Evolutionary conservation across 2,797 vertebrate genomes (phyloP).

Genomic region (Spondyliosoma cantharus): DNA sequence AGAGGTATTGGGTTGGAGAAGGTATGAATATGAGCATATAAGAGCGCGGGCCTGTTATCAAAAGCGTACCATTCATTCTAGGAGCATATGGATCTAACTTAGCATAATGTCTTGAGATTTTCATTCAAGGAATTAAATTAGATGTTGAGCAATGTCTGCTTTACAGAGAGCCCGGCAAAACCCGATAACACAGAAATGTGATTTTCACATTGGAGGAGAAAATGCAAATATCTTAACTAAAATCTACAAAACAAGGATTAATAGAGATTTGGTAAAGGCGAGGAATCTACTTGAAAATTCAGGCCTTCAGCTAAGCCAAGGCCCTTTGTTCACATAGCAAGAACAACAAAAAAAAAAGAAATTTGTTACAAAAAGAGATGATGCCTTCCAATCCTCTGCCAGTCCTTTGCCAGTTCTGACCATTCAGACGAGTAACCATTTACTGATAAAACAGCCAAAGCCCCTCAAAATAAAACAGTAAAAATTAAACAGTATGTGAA

Average conservation of each 20-base stretch:
- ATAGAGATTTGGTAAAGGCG: constrained; percentile 75
- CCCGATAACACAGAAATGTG: constrained; percentile 83
- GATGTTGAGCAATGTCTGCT: constrained; percentile 74
- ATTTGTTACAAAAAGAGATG: constrained; percentile 60
- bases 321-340: constrained; percentile 75
- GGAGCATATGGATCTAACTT: constrained; percentile 70
- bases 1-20: constrained; percentile 75
- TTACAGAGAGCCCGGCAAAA: constrained; percentile 69
- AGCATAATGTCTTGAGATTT: constrained; percentile 78
- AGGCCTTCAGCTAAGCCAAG: constrained; percentile 71
- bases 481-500: constrained; percentile 71
- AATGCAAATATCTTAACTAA: constrained; percentile 83
- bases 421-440: constrained; percentile 44
- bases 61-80: constrained; percentile 75
- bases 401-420: constrained; percentile 43
- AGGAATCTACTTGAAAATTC: constrained; percentile 73
- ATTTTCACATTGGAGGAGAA: constrained; percentile 83
- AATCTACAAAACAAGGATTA: constrained; percentile 84
- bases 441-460: constrained; percentile 46
- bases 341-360: constrained; percentile 64
- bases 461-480: constrained; percentile 43
- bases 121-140: constrained; percentile 79
- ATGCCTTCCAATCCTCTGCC: constrained; percentile 59
- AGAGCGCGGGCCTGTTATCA: constrained; percentile 71
- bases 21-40: constrained; percentile 48